phyloP scores from a whole-genome alignment of 2,888 invertebrate species.

The Gymnoscelis rufifasciata region DNA sequence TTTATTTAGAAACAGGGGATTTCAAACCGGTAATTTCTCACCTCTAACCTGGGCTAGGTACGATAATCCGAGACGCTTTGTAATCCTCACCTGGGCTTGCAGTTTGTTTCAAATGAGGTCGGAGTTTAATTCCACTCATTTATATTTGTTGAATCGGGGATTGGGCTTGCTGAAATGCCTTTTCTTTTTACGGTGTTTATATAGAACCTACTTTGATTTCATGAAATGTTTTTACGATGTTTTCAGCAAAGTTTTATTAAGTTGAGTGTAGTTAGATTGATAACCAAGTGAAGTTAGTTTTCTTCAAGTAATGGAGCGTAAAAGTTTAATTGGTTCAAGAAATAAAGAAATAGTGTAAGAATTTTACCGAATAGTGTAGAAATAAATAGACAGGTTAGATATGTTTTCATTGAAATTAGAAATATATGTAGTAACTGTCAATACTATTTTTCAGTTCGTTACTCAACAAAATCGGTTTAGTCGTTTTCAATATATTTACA shows the following conservation, averaged over 20 bases:
- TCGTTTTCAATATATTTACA: no score
- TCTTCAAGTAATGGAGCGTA: no score
- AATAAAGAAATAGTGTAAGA: no score
- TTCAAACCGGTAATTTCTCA: not conserved
- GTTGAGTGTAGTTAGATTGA: not conserved
- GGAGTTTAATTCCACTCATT: conserved; percentile 18
- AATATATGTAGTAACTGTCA: no score
- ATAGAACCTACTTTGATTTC: not conserved
- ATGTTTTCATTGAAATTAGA: no score
- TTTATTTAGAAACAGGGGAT: no score
- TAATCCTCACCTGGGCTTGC: conserved; percentile 14
- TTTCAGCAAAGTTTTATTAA: not conserved
- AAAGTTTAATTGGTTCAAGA: no score
- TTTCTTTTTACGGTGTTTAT: conserved; percentile 6
- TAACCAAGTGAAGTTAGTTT: no score
- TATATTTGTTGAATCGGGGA: conserved; percentile 7
- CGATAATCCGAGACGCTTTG: conserved; percentile 1
- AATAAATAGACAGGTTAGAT: no score
- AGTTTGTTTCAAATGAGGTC: conserved; percentile 16
- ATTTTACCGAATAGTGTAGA: no score
- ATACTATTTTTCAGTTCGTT: no score
- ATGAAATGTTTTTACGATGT: conserved; percentile 2
- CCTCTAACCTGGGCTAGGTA: not conserved
- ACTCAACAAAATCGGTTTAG: no score
- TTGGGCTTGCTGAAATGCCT: conserved; percentile 1